Evolutionary conservation across 2,113 vertebrate genomes (phyloP).

Genomic region (Pithys albifrons): DNA sequence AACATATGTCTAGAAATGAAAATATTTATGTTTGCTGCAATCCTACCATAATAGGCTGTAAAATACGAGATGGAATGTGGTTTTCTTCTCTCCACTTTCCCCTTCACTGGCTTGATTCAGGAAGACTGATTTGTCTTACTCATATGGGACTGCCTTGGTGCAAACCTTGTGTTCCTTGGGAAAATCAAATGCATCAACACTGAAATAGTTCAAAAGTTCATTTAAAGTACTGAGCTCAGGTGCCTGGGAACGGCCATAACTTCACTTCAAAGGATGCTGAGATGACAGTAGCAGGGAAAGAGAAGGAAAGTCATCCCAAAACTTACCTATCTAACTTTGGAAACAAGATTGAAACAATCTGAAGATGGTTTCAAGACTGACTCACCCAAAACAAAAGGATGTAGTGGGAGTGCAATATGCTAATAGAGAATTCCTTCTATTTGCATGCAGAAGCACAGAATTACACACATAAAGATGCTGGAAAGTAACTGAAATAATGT

Average conservation of each 20-base stretch:
- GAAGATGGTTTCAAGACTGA: neutral
- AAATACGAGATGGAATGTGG: neutral
- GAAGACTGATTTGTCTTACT: neutral
- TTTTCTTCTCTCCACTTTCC: neutral
- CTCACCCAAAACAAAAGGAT: slow-evolving; percentile 1
- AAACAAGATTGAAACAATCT: neutral
- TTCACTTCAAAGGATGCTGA: neutral
- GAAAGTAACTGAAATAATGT: neutral
- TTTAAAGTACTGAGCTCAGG: neutral
- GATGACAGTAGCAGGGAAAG: neutral
- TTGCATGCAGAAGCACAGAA: slow-evolving; percentile 19
- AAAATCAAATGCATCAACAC: neutral
- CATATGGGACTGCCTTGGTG: neutral
- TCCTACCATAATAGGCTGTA: neutral
- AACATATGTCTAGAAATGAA: neutral
- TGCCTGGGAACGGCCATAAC: neutral
- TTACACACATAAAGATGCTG: neutral
- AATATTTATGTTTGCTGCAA: neutral
- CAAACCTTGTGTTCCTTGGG: neutral
- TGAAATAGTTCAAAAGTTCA: neutral
- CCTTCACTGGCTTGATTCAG: neutral
- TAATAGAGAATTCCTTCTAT: neutral
- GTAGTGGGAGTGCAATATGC: neutral
- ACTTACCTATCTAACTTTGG: neutral
- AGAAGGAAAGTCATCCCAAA: neutral